These are phyloP conservation scores for Phalacrocorax brasilianus DNA, from an alignment of 2,113 vertebrate genomes.

Conservation along the genomic window DNA sequence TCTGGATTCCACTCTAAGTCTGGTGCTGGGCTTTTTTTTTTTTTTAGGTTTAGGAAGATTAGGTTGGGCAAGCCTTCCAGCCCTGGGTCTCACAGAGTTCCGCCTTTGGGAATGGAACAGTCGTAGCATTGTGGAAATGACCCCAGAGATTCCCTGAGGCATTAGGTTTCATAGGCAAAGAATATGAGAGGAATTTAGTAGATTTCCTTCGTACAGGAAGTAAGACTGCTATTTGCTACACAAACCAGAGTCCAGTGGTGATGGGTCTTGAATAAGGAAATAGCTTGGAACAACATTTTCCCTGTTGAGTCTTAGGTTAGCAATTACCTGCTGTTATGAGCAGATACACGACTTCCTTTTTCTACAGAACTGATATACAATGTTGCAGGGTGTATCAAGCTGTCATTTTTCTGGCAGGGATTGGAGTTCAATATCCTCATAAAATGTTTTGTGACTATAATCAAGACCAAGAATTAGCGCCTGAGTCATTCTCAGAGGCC, in stretches of 20 bases:
- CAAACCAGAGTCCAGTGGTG: fast-evolving
- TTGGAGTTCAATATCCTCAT: neutral
- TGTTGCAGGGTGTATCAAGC: neutral
- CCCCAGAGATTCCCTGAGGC: neutral
- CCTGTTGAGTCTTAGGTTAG: too few species aligned
- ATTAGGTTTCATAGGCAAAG: neutral
- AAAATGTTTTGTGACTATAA: neutral
- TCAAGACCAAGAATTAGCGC: neutral
- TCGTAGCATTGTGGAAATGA: neutral
- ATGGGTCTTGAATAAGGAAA: neutral
- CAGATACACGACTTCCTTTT: neutral
- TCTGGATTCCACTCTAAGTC: neutral
- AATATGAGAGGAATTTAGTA: neutral
- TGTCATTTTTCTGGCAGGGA: neutral
- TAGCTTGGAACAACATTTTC: neutral
- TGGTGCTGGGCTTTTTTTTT: too few species aligned
- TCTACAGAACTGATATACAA: neutral
- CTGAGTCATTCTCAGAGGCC: neutral
- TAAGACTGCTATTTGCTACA: neutral
- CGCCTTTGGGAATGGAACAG: neutral
- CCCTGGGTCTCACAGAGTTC: neutral
- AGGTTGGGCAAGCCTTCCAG: neutral
- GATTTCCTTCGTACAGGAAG: neutral
- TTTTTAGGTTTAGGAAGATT: too few species aligned
- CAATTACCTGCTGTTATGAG: fast-evolving